Conservation (phyloP, 1,140 invertebrate species). For the Anagrus nilaparvatae region DNA sequence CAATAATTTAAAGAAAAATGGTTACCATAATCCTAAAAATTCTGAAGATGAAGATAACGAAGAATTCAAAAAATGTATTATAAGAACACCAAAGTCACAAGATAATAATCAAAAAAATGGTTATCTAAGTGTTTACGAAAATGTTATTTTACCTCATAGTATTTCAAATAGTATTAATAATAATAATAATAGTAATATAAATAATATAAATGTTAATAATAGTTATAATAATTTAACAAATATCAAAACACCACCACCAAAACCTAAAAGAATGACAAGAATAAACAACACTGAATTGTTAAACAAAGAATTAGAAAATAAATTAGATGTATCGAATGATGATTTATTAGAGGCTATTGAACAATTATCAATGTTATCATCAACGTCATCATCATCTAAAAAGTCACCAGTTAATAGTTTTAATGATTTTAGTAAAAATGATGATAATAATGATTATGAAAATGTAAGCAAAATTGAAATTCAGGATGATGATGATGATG, state of each 20-base stretch:
- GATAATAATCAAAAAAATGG: constrained; percentile 22
- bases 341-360: constrained; percentile 40
- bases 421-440: no score
- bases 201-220: constrained; percentile 30
- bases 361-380: constrained; percentile 36
- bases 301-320: constrained; percentile 42
- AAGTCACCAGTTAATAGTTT: no score
- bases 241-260: no score
- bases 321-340: constrained; percentile 41
- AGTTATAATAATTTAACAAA: no score
- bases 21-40: no score
- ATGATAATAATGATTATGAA: no score
- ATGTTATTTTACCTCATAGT: constrained; percentile 18
- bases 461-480: no score
- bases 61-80: constrained; percentile 2
- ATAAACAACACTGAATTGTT: no score
- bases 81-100: constrained; percentile 12
- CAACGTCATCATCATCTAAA: no score
- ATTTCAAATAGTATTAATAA: constrained; percentile 1
- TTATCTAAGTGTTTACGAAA: constrained; percentile 35
- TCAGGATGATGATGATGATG: constrained; percentile 29
- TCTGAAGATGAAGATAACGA: no score
- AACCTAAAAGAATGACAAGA: no score
- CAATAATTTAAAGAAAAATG: no score
- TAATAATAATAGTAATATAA: constrained; percentile 11